A percentile compares a stretch with the other conserved stretches of the same genome.
Conservation (phyloP, 2,888 invertebrate genomes). For the Mylabris sibirica region DNA sequence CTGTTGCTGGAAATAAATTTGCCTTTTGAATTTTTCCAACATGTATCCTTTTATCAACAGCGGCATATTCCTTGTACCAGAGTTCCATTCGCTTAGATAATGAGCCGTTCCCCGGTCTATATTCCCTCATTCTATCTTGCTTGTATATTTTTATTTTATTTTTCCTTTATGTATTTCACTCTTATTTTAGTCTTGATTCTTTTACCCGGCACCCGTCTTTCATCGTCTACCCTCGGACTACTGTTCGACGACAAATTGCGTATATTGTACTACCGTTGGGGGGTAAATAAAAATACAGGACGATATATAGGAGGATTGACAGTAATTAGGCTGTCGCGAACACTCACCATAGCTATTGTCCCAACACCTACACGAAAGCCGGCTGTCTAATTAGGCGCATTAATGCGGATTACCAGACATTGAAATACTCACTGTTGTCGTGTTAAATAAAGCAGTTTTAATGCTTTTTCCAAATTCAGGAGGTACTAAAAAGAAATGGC, state of each 20-base stretch:
- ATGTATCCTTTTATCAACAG: slow-evolving; percentile 56
- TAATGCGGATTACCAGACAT: slow-evolving; percentile 16
- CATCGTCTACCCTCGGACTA: slow-evolving; percentile 28
- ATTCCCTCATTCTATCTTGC: slow-evolving; percentile 3
- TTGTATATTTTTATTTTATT: neutral
- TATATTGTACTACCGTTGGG: slow-evolving; percentile 60
- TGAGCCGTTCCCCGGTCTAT: slow-evolving; percentile 42
- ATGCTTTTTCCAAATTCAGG: neutral
- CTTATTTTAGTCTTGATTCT: slow-evolving; percentile 10
- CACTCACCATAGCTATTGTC: slow-evolving; percentile 54
- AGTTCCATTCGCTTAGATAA: slow-evolving; percentile 47
- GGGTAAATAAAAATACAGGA: slow-evolving; percentile 59
- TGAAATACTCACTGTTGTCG: neutral
- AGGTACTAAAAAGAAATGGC: neutral
- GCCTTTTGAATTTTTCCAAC: slow-evolving; percentile 57
- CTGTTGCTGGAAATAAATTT: slow-evolving; percentile 52
- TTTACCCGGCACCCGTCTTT: slow-evolving; percentile 18
- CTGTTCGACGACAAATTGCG: slow-evolving; percentile 56
- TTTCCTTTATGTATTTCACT: neutral
- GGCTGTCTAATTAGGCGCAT: slow-evolving; percentile 29
- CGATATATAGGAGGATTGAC: slow-evolving; percentile 40
- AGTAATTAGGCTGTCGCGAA: slow-evolving; percentile 67
- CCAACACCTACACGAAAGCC: slow-evolving; percentile 16
- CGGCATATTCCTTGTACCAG: slow-evolving; percentile 33
- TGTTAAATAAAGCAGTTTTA: neutral